Evolutionary conservation across 2,113 vertebrate species (phyloP), one percentile per base, ranked within the genome.

Genomic region (Carassius gibelio): DNA sequence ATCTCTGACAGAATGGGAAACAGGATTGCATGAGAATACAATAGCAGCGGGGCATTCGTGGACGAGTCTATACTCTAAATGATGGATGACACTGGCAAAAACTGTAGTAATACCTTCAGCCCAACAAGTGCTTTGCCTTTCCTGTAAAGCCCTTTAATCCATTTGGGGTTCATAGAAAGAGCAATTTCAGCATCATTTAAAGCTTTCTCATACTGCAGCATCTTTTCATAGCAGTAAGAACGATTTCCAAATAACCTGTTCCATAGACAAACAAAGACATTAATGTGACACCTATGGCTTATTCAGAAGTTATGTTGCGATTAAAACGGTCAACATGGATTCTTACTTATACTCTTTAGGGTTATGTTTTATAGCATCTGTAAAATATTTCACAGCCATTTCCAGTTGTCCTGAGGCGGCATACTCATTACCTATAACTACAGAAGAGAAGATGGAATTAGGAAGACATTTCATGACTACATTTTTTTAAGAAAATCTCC

Each of bases 241-340:
- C 96, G 95, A 89, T 97, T 98, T 75, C 96, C 96, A 84, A 97
- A 96, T 55, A 98, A 92, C 88, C 96, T 97, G 87, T 0, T 3
- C 59, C 34, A 15, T 0, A n/a, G 11, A 81, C 10, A 79, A 4
- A 11, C 10, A 79, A 8, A 11, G 15, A 17, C 52, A 21, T 8
- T 55, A 75, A 45, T 45, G 42, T 45, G 0, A 0, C 9, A 45
- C 42, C 8, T 45, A 9, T 45, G 3, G 2, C 2, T 10, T 45
- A 45, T 9, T 10, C 8, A 45, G 8, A 45, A 10, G 42, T 45
- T 45, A 10, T 19, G 2, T 4, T 68, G 15, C 17, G 23, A 13
- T 38, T 69, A 5, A 72, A 61, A 77, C 66, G 3, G 5, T 13
- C n/a, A 57, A 7, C 10, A 42, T 42, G 8, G 42, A 42, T 8